phyloP scores from a whole-genome alignment of 2,888 invertebrate genomes.

The Trypoxylon attenuatum region DNA sequence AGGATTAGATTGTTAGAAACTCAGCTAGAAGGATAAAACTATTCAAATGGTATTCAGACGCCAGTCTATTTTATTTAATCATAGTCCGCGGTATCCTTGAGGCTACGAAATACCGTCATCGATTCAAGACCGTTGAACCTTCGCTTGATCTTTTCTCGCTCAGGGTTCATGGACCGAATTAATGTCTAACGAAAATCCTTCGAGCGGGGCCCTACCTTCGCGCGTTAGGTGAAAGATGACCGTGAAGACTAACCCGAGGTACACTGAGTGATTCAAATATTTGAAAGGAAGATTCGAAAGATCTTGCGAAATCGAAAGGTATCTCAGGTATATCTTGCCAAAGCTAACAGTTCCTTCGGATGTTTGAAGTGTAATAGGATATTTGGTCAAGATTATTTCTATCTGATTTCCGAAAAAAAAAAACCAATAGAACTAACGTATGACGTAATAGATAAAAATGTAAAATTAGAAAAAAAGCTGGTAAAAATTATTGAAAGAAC shows the following conservation, averaged over 20 bases:
- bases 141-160: slow-evolving; percentile 25
- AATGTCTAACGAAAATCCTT: slow-evolving; percentile 33
- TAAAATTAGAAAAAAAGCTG: neutral
- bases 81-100: no score
- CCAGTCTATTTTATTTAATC: no score
- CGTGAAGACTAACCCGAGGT: slow-evolving; percentile 28
- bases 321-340: neutral
- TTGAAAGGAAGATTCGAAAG: neutral
- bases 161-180: slow-evolving; percentile 27
- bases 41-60: no score
- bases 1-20: no score
- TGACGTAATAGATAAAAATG: neutral
- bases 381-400: neutral
- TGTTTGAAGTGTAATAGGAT: neutral
- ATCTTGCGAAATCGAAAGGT: neutral
- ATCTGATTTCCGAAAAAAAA: neutral
- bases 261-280: slow-evolving; percentile 9
- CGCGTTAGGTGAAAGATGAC: slow-evolving; percentile 19
- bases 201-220: slow-evolving; percentile 19
- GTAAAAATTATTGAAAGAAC: neutral
- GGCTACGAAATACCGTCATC: neutral
- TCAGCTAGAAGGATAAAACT: no score
- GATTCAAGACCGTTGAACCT: slow-evolving; percentile 31
- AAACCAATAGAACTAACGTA: neutral
- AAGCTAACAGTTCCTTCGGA: neutral